Conservation (phyloP, 92 coral and sea anemone genomes). For the Zoanthus gigantus region DNA sequence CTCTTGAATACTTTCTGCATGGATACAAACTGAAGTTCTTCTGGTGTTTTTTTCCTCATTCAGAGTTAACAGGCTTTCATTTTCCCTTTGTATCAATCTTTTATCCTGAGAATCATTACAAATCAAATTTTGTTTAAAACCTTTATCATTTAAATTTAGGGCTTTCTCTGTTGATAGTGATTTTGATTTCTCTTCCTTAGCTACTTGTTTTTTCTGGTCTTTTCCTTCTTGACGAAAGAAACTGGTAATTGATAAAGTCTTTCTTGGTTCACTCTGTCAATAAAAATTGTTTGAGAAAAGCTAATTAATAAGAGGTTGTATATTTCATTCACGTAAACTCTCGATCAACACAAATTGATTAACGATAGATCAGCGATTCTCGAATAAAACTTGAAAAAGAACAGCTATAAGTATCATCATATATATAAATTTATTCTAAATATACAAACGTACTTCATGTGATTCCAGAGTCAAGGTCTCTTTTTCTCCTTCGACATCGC, state of each 20-base stretch:
- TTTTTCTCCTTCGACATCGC: neutral
- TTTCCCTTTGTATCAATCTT: neutral
- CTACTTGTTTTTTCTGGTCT: neutral
- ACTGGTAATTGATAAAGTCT: neutral
- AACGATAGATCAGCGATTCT: neutral
- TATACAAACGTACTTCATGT: neutral
- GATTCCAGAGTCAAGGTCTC: slow-evolving; percentile 5
- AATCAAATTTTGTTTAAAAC: neutral
- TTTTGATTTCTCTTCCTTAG: neutral
- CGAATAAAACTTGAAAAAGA: neutral
- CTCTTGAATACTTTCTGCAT: neutral
- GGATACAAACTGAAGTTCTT: neutral
- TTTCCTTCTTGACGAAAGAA: slow-evolving; percentile 23
- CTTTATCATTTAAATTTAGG: neutral
- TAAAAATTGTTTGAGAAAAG: too few relatives aligned
- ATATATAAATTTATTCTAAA: neutral
- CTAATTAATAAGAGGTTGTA: too few relatives aligned
- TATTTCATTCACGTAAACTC: too few relatives aligned
- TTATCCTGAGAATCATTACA: neutral
- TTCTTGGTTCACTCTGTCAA: slow-evolving; percentile 5
- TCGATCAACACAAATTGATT: too few relatives aligned
- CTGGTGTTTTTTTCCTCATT: neutral
- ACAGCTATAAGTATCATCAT: neutral
- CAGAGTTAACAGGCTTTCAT: neutral
- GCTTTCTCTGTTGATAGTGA: neutral